Conservation (phyloP, 2,888 invertebrate genomes). For the Dichetophora obliterata region DNA sequence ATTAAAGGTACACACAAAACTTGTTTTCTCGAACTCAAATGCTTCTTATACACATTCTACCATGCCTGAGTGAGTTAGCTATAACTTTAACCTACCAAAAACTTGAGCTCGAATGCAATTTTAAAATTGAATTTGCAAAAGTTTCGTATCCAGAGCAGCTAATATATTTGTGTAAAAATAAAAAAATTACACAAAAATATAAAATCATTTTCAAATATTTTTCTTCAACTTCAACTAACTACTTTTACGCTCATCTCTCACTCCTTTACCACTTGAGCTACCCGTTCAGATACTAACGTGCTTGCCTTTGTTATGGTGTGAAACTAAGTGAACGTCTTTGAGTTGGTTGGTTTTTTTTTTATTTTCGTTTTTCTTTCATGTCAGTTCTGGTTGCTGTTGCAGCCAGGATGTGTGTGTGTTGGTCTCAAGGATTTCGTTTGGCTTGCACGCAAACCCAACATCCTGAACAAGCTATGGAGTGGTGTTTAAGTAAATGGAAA, state of each 20-base stretch:
- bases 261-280: conserved; percentile 55
- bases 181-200: too few relatives aligned
- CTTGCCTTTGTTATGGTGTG: conserved; percentile 60
- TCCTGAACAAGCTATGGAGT: conserved; percentile 49
- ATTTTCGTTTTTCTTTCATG: not conserved
- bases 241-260: not conserved
- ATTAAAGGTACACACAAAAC: too few relatives aligned
- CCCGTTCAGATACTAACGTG: conserved; percentile 50
- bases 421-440: conserved; percentile 8
- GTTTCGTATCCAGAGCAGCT: not conserved
- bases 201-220: too few relatives aligned
- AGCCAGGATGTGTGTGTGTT: conserved; percentile 19
- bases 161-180: conserved; percentile 9
- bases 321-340: conserved; percentile 45
- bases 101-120: not conserved
- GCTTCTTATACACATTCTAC: too few relatives aligned
- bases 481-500: conserved; percentile 62
- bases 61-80: too few relatives aligned
- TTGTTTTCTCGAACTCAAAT: too few relatives aligned
- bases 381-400: not conserved
- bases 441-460: conserved; percentile 19
- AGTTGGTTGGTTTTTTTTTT: conserved; percentile 23
- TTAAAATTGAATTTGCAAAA: not conserved
- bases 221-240: not conserved
- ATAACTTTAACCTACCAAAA: too few relatives aligned